A percentile compares a stretch with the other conserved stretches of the same genome.
These are phyloP conservation scores for Hyposoter dolosus DNA, from an alignment of 2,888 invertebrate genomes.

Conservation along the genomic window DNA sequence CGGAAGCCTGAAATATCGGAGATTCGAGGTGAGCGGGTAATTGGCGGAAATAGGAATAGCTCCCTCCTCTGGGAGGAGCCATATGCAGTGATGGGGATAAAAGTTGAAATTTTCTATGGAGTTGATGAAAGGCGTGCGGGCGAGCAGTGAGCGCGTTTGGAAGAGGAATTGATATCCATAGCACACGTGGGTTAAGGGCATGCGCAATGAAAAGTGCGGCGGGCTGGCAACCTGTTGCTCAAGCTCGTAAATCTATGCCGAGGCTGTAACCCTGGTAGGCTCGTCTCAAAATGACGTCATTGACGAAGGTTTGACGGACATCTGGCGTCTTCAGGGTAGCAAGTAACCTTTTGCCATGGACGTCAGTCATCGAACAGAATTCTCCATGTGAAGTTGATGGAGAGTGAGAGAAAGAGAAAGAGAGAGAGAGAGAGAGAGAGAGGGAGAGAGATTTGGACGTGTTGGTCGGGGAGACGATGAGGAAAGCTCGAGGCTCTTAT, in stretches of 20 bases:
- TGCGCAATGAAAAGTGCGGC: conserved; percentile 49
- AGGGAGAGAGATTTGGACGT: neutral
- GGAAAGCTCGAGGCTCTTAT: conserved; percentile 1
- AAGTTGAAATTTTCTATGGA: neutral
- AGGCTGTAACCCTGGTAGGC: conserved; percentile 84
- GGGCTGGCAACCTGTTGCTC: conserved; percentile 79
- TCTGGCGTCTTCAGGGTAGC: conserved; percentile 75
- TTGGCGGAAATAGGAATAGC: too few relatives aligned
- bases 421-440: neutral
- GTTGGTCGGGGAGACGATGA: neutral
- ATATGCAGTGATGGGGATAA: too few relatives aligned
- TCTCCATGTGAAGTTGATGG: conserved; percentile 33
- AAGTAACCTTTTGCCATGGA: neutral
- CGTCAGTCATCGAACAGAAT: conserved; percentile 4
- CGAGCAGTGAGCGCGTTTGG: neutral
- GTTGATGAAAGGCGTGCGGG: neutral
- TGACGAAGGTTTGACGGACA: conserved; percentile 83
- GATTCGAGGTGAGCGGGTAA: too few relatives aligned
- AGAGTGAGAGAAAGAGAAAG: neutral
- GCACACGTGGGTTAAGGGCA: neutral
- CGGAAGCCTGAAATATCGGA: too few relatives aligned
- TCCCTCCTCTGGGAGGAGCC: too few relatives aligned
- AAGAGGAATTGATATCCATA: neutral
- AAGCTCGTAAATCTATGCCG: conserved; percentile 83
- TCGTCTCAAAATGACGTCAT: conserved; percentile 84